A percentile compares a stretch with the other conserved stretches of the same genome.
phyloP scores from a whole-genome alignment of 2,797 vertebrate species.

The Rhincodon typus region DNA sequence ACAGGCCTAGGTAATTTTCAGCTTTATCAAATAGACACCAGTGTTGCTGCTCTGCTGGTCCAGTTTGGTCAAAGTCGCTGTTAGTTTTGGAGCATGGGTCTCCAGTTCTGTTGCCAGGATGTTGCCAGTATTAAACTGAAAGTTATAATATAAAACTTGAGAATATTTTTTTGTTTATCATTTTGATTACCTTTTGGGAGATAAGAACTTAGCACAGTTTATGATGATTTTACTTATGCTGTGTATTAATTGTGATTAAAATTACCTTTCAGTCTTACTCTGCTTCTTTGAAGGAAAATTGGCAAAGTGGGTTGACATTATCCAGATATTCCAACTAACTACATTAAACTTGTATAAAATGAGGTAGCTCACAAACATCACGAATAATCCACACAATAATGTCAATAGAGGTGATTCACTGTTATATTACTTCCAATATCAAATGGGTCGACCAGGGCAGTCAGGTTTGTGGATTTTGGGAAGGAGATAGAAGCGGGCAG shows the following conservation, averaged over 20 bases:
- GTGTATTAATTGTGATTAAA: not conserved
- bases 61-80: no score
- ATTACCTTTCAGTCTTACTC: not conserved
- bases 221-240: not conserved
- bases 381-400: not conserved
- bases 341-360: not conserved
- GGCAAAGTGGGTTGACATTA: not conserved
- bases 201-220: not conserved
- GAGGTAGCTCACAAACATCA: not conserved
- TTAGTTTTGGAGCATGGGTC: no score
- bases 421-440: not conserved
- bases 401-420: slow-evolving; percentile 15
- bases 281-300: not conserved
- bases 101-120: no score
- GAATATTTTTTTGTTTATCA: not conserved
- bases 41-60: no score
- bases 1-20: no score
- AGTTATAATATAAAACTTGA: not conserved
- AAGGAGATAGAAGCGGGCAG: no score
- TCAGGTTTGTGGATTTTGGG: no score
- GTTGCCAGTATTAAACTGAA: not conserved
- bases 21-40: no score
- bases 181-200: not conserved
- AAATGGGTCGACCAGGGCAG: no score
- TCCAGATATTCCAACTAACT: not conserved